Base-by-base conservation (phyloP, 2,113 vertebrate genomes). In the Oryctolagus cuniculus region DNA sequence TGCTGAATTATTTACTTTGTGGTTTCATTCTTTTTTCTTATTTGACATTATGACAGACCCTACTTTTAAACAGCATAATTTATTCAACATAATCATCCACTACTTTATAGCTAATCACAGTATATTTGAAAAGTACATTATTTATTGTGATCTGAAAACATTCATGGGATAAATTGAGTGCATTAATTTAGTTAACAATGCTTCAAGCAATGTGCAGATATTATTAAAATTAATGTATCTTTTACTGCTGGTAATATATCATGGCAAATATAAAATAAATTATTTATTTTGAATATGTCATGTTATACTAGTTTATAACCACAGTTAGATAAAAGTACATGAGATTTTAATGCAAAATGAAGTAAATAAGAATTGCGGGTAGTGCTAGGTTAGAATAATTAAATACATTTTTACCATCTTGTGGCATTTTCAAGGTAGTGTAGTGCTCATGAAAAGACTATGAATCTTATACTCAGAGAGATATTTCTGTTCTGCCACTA, bases 101-200 rank as follows among this genome's bases (percentile, higher is more conserved):
- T 85, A n/a, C 83, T 94, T 87, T 73, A 90, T 89, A 83, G 29
- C 36, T 95, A 87, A 29, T 73, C 85, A 36, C 25, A 31, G 34
- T 89, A 44, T 89, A 64, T 79, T 92, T 91, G 38, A 96, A 91
- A 70, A 80, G 74, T 16, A 34, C 13, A 61, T 77, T 74, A 86
- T 55, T 89, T 72, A 83, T 24, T 70, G 16, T 89, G n/a, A 44
- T 70, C 77, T 90, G 80, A 69, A 93, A 91, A 73, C n/a, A 69
- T 89, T 74, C 75, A 15, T 27, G 55, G 25, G 31, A n/a, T 70
- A 91, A 88, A 82, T 83, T 29, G 80, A 93, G 78, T 75, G 10
- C 74, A 69, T 90, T 86, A 83, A 64, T 89, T 64, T 92, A 72
- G 64, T 92, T 82, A 94, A 67, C 36, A 92, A 82, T 78, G 49